These are phyloP conservation scores for Glaucidium brasilianum DNA, from an alignment of 2,113 vertebrate species.

Conservation along the genomic window DNA sequence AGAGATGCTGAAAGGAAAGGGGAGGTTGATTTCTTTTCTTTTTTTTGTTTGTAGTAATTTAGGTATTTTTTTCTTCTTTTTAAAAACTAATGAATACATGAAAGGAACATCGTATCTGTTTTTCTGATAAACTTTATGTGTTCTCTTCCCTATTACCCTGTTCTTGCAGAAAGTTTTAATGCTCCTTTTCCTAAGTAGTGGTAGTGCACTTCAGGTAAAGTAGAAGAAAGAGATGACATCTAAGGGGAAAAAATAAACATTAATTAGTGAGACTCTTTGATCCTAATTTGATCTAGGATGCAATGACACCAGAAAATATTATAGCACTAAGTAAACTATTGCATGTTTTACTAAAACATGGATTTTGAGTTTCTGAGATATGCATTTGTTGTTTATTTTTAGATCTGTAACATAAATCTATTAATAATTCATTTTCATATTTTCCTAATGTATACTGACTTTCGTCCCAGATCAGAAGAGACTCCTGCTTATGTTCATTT, in stretches of 20 bases:
- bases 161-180: slow-evolving; percentile 61
- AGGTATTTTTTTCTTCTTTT: slow-evolving; percentile 41
- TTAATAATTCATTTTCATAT: background rate
- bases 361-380: background rate
- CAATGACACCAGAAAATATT: background rate
- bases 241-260: slow-evolving; percentile 43
- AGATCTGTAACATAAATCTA: background rate
- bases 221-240: slow-evolving; percentile 80
- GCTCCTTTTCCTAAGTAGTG: slow-evolving; percentile 52
- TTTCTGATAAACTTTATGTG: slow-evolving; percentile 40
- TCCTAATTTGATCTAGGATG: background rate
- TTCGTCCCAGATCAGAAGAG: background rate
- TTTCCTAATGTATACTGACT: background rate
- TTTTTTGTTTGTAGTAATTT: background rate
- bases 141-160: slow-evolving; percentile 67
- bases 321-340: background rate
- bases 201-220: slow-evolving; percentile 83
- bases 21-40: background rate
- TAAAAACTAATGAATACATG: slow-evolving; percentile 65
- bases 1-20: slow-evolving; percentile 57
- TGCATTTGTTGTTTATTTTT: background rate
- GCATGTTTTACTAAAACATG: background rate
- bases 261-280: background rate
- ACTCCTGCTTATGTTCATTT: background rate
- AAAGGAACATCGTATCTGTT: slow-evolving; percentile 62